phyloP scores from a whole-genome alignment of 2,888 invertebrate genomes.

The Nebria salina region DNA sequence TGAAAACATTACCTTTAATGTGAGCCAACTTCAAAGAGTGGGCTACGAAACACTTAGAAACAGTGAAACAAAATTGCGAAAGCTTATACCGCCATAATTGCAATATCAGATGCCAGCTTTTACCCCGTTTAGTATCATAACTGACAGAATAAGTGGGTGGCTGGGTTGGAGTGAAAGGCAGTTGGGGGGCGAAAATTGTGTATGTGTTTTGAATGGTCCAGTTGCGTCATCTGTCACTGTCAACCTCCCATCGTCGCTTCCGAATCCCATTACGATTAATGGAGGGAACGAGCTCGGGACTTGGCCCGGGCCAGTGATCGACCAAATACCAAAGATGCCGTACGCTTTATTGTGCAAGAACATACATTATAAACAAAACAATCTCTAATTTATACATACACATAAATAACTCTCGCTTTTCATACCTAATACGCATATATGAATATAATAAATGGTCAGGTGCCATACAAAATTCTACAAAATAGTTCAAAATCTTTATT shows the following conservation, averaged over 20 bases:
- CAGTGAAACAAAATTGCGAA: not conserved
- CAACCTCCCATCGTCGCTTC: slow-evolving; percentile 40
- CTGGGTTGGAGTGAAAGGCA: not conserved
- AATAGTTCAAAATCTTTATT: too few relatives aligned
- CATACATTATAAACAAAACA: slow-evolving; percentile 2
- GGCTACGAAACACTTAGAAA: not conserved
- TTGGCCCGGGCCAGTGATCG: not conserved
- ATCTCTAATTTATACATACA: too few relatives aligned
- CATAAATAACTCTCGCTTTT: too few relatives aligned
- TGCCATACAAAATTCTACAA: too few relatives aligned
- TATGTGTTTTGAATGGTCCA: slow-evolving; percentile 32
- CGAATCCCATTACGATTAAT: slow-evolving; percentile 46
- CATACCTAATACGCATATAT: too few relatives aligned
- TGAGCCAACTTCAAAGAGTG: not conserved
- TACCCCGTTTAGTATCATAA: slow-evolving; percentile 3
- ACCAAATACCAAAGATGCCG: slow-evolving; percentile 16
- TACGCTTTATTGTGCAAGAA: not conserved
- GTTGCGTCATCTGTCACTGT: slow-evolving; percentile 43
- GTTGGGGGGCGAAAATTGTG: not conserved
- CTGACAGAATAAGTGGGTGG: slow-evolving; percentile 3
- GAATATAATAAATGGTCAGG: too few relatives aligned
- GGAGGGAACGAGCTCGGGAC: slow-evolving; percentile 18
- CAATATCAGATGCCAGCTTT: slow-evolving; percentile 9
- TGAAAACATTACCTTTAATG: not conserved
- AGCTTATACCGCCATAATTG: not conserved